Evolutionary conservation across 2,888 invertebrate species (phyloP), one percentile per base, ranked within the genome.

Genomic region (Aricia artaxerxes): DNA sequence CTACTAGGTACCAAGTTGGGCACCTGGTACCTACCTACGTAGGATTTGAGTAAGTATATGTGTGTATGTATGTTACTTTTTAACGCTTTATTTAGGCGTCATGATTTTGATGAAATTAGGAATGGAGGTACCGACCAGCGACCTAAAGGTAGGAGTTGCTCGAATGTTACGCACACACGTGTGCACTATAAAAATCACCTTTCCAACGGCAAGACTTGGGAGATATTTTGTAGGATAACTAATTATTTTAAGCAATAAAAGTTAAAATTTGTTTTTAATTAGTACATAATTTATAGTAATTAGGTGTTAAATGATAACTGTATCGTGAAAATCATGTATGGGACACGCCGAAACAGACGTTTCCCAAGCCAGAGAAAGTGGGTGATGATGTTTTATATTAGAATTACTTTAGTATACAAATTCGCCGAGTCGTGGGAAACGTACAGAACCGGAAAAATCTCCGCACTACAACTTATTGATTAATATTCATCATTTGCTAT

Each of bases 371-470:
- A 35, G 35, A 57, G 57, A 77, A 77, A 38, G 38, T 77, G n/a
- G 38, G 57, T 2, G 76, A 35, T 31, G 49, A 13, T 60, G 60
- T 60, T 77, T 35, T 31, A 60, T 77, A 53, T 77, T 60, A 61
- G 24, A 77, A 38, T 24, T 64, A 78, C 35, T 49, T 53, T 78
- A 72, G 53, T 72, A n/a, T 35, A 49, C 16, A 78, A 49, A 69
- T 60, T 78, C 13, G 40, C 69, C 35, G n/a, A 31, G n/a, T 16
- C 78, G 78, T 78, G 78, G 73, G 78, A 78, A 78, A n/a, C 73
- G 44, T 38, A n/a, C 16, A 35, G 40, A 60, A 73, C 73, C 60
- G 53, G 76, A 76, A 76, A 35, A 53, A 57, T 76, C 57, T 75
- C 7, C 31, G 49, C 73, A 9, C 4, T 1, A 31, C 49, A 38